Evolutionary conservation across 2,888 invertebrate species (phyloP).

Genomic region (Drosophila differens): DNA sequence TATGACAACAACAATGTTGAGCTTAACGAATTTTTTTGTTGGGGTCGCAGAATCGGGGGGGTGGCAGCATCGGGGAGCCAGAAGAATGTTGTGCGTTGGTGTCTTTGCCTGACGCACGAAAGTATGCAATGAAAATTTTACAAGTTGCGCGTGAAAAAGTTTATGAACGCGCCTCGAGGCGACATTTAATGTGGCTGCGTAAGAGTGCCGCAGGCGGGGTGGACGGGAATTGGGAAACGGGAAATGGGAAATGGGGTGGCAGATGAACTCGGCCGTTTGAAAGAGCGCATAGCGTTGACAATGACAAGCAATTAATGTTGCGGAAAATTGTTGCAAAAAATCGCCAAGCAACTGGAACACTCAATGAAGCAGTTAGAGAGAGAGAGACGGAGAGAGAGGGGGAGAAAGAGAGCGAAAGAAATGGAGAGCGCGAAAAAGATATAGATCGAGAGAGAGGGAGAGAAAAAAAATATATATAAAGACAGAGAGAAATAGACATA

Average conservation of each 20-base stretch:
- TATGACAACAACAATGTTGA: constrained; percentile 8
- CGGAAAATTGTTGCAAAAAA: constrained; percentile 68
- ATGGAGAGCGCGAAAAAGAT: neutral
- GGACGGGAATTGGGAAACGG: neutral
- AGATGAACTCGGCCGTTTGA: constrained; percentile 13
- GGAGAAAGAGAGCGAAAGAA: neutral
- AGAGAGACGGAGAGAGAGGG: neutral
- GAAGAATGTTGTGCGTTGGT: constrained; percentile 47
- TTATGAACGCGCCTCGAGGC: constrained; percentile 69
- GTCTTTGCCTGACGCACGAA: constrained; percentile 50
- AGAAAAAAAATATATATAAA: too few relatives aligned
- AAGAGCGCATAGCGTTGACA: constrained; percentile 46
- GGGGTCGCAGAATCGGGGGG: too few relatives aligned
- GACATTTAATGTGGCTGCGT: constrained; percentile 54
- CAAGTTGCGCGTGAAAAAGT: constrained; percentile 73
- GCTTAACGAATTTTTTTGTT: constrained; percentile 43
- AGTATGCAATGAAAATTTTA: constrained; percentile 75
- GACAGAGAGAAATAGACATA: neutral
- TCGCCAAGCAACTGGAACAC: constrained; percentile 45
- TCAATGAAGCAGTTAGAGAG: constrained; percentile 1
- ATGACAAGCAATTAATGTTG: constrained; percentile 73
- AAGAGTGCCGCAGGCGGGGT: neutral
- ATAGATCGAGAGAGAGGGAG: neutral
- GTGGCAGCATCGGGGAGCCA: constrained; percentile 1
- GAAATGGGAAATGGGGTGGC: neutral